phyloP scores from a whole-genome alignment of 2,113 vertebrate genomes.

The Apodemus sylvaticus region DNA sequence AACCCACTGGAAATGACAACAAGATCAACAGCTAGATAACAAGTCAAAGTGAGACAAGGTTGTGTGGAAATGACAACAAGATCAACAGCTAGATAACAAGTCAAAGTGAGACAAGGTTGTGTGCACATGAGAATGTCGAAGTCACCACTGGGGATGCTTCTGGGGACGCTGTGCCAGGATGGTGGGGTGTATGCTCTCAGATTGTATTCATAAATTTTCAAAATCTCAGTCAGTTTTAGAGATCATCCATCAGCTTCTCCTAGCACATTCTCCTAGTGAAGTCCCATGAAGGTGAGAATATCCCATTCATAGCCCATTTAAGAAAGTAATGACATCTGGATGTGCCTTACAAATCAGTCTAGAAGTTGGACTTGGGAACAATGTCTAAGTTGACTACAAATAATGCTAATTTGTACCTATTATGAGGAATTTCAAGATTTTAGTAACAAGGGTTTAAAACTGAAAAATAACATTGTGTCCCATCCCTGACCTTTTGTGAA shows the following conservation, averaged over 20 bases:
- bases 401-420: background rate
- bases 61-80: background rate
- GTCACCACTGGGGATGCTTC: background rate
- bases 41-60: too few relatives aligned
- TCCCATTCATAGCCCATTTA: background rate
- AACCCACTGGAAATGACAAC: background rate
- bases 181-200: background rate
- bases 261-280: background rate
- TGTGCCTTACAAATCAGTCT: background rate
- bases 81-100: background rate
- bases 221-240: background rate
- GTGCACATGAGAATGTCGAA: background rate
- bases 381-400: background rate
- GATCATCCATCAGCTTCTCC: background rate
- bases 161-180: too few relatives aligned
- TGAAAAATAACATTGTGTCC: background rate
- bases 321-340: conserved; percentile 16
- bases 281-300: background rate
- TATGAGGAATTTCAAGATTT: background rate
- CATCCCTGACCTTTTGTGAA: background rate
- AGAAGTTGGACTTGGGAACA: background rate
- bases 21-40: background rate
- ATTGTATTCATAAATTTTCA: background rate
- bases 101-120: background rate
- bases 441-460: background rate